Evolutionary conservation across 1,140 invertebrate genomes (phyloP), one percentile per base, ranked within the genome.

Genomic region (Apis dorsata): DNA sequence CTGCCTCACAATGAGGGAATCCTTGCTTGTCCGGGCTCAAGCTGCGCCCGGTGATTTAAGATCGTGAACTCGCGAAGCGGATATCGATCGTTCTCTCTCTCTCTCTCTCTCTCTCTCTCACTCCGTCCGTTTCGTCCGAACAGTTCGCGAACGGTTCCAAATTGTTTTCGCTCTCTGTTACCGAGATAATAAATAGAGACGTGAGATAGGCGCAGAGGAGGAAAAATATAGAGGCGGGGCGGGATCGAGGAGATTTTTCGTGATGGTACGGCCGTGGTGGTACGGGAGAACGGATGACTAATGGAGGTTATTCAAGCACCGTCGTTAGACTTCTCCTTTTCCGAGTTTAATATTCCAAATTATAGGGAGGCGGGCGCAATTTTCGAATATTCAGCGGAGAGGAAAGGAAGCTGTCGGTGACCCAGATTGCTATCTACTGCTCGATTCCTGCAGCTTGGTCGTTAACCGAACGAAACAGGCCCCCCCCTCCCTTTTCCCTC

Each of bases 331-430:
- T 65, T 65, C 60, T 66, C 34, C 15, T 66, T 77, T 59, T 53
- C 51, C 24, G 63, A 66, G 62, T 77, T 65, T 77, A 66, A 68
- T 77, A 66, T 77, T 55, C 62, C 17, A 76, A 63, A 63, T 76
- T 76, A 76, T 76, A 75, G 72, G 34, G 57, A 75, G 72, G 55
- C 71, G 71, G 72, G 57, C 19, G 72, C 72, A 63, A 75, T 75
- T 63, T 75, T 75, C 57, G 72, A 75, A 60, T 75, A 75, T 75
- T 75, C 72, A 75, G 9, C 72, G 72, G 72, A 62, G 72, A 73
- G 71, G 71, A 73, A 59, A 55, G 51, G 71, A 44, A 59, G 19
- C 71, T 59, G 71, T 59, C 55, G 24, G 53, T 28, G 71, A 73
- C 71, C 71, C 19, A 73, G 55, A 73, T 73, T 44, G 34, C 34